Base-by-base conservation (phyloP, 2,888 invertebrate genomes). In the Pseudanteris insignis region DNA sequence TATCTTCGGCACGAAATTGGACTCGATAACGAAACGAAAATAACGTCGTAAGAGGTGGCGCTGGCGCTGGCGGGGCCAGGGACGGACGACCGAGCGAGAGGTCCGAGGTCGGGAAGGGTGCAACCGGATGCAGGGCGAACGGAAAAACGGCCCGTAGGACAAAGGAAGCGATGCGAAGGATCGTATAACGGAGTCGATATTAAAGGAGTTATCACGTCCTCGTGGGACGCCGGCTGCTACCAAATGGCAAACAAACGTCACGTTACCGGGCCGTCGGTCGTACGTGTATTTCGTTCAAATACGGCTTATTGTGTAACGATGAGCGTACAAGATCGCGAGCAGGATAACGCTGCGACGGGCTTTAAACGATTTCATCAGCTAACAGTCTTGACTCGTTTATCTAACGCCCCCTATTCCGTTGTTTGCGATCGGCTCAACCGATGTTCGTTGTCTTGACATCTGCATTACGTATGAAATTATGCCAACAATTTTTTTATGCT, bases 1-100 rank as follows among this genome's bases (percentile, higher is more conserved):
- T 77, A 77, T 78, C 77, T 75, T 69, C 70, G 70, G 69, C 73
- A 72, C 74, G 77, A 73, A 79, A 78, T 79, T 79, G 79, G 79
- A 77, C 75, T 73, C 76, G 79, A 79, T 77, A 78, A 73, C 72
- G 72, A 71, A 73, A 70, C 73, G 75, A 74, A 59, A 76, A 75
- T 74, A 70, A 73, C 65, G 48, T 64, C 55, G 67, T 54, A 51
- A 50, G 21, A 15, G 25, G n/a, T 7, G 43, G 10, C 11, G 43
- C 15, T n/a, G 13, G 12, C 13, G 14, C 14, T 28, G 43, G 15
- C 9, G 30, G 25, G 29, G 33, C n/a, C n/a, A n/a, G n/a, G n/a
- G n/a, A n/a, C n/a, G n/a, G n/a, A n/a, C n/a, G n/a, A n/a, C n/a
- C n/a, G n/a, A n/a, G n/a, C n/a, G n/a, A n/a, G n/a, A 40, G 33